phyloP scores from a whole-genome alignment of 2,888 invertebrate species.

The Drosophila gaucha region DNA sequence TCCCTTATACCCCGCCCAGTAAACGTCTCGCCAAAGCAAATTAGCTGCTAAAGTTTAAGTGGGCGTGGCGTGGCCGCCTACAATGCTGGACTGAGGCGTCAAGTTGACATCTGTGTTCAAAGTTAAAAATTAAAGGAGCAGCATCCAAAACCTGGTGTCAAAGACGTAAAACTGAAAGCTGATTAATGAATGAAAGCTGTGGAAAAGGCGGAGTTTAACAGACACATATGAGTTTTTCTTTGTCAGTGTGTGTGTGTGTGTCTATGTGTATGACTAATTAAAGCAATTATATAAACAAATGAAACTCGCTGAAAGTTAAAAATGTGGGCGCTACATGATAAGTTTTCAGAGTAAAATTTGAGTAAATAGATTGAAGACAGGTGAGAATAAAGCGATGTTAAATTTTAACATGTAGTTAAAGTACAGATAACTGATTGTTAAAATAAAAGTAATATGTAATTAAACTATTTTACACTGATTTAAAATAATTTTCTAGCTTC shows the following conservation, averaged over 20 bases:
- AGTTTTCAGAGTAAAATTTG: not conserved
- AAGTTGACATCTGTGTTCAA: slow-evolving; percentile 76
- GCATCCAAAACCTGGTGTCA: slow-evolving; percentile 54
- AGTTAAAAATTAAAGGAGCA: slow-evolving; percentile 73
- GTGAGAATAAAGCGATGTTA: not conserved
- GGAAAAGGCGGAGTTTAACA: slow-evolving; percentile 20
- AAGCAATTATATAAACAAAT: slow-evolving; percentile 65
- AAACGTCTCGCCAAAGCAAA: slow-evolving; percentile 59
- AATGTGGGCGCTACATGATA: slow-evolving; percentile 15
- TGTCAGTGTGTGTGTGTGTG: slow-evolving; percentile 10
- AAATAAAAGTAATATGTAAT: not conserved
- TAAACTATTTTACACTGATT: no score
- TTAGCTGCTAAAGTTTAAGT: slow-evolving; percentile 56
- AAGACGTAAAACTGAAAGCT: slow-evolving; percentile 63
- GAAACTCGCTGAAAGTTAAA: slow-evolving; percentile 39
- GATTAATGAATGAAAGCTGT: slow-evolving; percentile 62
- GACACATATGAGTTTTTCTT: slow-evolving; percentile 24
- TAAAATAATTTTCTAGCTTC: no score
- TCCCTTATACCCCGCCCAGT: slow-evolving; percentile 5
- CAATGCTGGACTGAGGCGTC: slow-evolving; percentile 32
- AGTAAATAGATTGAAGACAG: not conserved
- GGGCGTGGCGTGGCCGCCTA: slow-evolving; percentile 26
- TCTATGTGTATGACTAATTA: slow-evolving; percentile 51
- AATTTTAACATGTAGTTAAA: not conserved
- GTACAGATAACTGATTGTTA: no score